Base-by-base conservation (phyloP, 2,888 invertebrate species). In the Eristalinus sepulchralis region DNA sequence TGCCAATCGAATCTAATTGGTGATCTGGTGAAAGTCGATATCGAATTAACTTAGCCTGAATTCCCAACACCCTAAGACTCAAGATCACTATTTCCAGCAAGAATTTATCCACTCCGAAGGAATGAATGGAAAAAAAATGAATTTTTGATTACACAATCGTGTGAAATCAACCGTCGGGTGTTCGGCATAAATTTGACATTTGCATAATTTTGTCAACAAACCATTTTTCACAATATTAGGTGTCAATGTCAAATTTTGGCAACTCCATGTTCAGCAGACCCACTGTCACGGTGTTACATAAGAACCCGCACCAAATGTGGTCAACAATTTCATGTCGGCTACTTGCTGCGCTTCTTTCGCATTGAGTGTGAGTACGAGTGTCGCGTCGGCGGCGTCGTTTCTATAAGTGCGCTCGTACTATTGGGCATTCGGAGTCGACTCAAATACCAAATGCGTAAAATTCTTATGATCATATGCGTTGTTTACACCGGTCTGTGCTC, bases 401-500 rank as follows among this genome's bases (percentile, higher is more conserved):
- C 10, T 10, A n/a, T 39, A 17, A 27, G 27, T 27, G 27, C 47
- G n/a, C 47, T 8, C 47, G 4, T 1, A 17, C 8, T 27, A 27
- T 27, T 47, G 17, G 47, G 1, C 17, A 6, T 17, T 47, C 47
- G 47, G 17, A 17, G n/a, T 47, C 3, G 4, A 10, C 10, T 24
- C 47, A 53, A 31, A 17, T 17, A 22, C 47, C 47, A 67, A 67
- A 55, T 39, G 39, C 9, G 64, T 64, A 60, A 64, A 36, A 31
- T 67, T 57, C 33, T 33, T 66, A 36, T 27, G 59, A 70, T 70
- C 53, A 67, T 67, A 71, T 59, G 17, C 67, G 34, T 67, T 77
- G 71, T 83, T 83, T 62, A 78, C 82, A 67, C n/a, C 36, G 4
- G 53, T 11, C 27, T 63, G n/a, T 36, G 39, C 33, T 63, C 68